Conservation (phyloP, 2,113 vertebrate species). For the Macheiramphus alcinus region DNA sequence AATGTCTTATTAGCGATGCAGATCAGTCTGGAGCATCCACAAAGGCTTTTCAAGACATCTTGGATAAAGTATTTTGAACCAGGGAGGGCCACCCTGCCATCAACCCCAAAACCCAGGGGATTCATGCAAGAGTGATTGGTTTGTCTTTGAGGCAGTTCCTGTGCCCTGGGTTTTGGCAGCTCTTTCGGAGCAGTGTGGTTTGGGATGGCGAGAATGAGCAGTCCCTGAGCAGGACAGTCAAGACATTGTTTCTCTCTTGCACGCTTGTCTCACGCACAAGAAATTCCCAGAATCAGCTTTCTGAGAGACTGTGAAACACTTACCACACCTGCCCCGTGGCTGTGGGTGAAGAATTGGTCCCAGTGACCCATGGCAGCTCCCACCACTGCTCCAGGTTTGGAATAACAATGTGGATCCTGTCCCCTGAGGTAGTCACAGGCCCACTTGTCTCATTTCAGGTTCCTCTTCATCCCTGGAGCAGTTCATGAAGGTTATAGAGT, state of each 20-base stretch:
- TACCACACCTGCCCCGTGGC: background rate
- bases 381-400: background rate
- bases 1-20: background rate
- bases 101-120: background rate
- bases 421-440: background rate
- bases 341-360: background rate
- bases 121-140: background rate
- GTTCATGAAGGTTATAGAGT: background rate
- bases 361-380: background rate
- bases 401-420: background rate
- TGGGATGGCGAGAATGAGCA: background rate
- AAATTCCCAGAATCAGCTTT: background rate
- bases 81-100: background rate
- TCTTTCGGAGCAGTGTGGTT: background rate
- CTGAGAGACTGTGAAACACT: background rate
- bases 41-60: background rate
- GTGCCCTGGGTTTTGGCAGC: background rate
- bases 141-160: background rate
- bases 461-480: background rate
- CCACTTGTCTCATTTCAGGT: background rate
- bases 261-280: background rate
- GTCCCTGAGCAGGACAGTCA: background rate
- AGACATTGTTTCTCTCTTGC: background rate
- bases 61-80: background rate
- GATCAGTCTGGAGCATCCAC: background rate